Evolutionary conservation across 2,797 vertebrate genomes (phyloP), one percentile per base, ranked within the genome.

Genomic region (Enteromius trimaculatus): DNA sequence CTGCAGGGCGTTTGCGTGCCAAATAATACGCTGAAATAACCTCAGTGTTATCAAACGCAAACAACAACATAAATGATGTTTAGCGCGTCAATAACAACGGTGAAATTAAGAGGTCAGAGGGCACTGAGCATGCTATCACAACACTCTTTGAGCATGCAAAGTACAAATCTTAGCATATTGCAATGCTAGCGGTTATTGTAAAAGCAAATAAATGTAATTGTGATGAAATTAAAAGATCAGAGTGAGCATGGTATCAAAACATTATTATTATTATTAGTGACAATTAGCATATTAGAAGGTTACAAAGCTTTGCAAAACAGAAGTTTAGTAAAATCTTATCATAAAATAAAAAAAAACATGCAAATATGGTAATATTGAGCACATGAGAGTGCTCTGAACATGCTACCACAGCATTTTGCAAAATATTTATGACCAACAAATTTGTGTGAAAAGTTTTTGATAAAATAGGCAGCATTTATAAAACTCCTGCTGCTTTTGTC

Each of bases 21-120:
- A 82, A 75, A 86, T 80, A 75, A 68, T 47, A 23, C 1, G 19
- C 10, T 58, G 19, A 74, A 75, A 65, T 79, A 66, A 79, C 55
- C 47, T 66, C 3, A 0, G 23, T 74, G 26, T 82, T 39, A 55
- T 82, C 51, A 75, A 66, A 39, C 23, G 44, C 72, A 82, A 68
- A 66, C 37, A 68, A 51, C 23, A 75, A 60, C 42, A 51, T 29
- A 6, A 65, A 49, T 29, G 44, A 26, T 19, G 42, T 23, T 51
- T 37, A 49, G 21, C 31, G 31, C 44, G 42, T 75, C 3, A 4
- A 49, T 74, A 44, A 55, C 60, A 55, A 55, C 17, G 9, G 21
- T 49, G 58, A 60, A 74, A 74, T 64, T 26, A 37, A 7, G 21
- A 81, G 55, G 55, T 81, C 42, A 26, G 42, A 19, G 29, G 64